These are phyloP conservation scores for Pygmarrhopalites habei DNA, from an alignment of 1,140 invertebrate species.

Conservation along the genomic window DNA sequence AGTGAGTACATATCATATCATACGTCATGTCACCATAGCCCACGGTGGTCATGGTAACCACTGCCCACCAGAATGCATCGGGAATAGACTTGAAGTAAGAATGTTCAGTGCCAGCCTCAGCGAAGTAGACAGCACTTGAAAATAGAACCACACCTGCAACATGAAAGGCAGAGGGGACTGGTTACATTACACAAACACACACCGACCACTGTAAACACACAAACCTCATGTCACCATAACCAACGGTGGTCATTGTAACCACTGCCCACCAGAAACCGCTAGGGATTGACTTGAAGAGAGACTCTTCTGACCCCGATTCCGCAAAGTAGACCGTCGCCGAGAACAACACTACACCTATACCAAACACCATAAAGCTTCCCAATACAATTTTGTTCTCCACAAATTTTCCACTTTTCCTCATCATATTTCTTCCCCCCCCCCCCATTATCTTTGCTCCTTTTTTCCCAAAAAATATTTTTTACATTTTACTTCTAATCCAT, in stretches of 20 bases:
- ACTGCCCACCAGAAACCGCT: slow-evolving; percentile 97
- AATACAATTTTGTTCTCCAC: slow-evolving; percentile 49
- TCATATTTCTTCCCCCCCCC: too few relatives aligned
- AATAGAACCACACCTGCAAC: slow-evolving; percentile 93
- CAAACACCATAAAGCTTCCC: slow-evolving; percentile 40
- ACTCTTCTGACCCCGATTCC: slow-evolving; percentile 48
- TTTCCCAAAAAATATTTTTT: too few relatives aligned
- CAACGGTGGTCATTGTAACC: slow-evolving; percentile 97
- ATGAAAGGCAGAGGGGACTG: slow-evolving; percentile 26
- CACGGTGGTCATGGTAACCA: slow-evolving; percentile 88
- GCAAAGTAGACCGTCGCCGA: slow-evolving; percentile 64
- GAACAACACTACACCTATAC: slow-evolving; percentile 58
- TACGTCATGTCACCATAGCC: slow-evolving; percentile 99
- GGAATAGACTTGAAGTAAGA: slow-evolving; percentile 97
- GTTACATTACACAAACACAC: slow-evolving; percentile 27
- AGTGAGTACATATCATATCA: slow-evolving; percentile 63
- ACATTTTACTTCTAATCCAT: too few relatives aligned
- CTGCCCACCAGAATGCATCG: slow-evolving; percentile 93
- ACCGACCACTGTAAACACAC: slow-evolving; percentile 8
- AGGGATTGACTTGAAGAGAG: slow-evolving; percentile 62
- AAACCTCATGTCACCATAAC: slow-evolving; percentile 96
- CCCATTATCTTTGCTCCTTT: too few relatives aligned
- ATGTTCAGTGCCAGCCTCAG: slow-evolving; percentile 89
- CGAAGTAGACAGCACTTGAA: slow-evolving; percentile 96
- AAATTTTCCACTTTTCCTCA: too few relatives aligned